A percentile compares a stretch with the other conserved stretches of the same genome.
phyloP scores from a whole-genome alignment of 2,113 vertebrate species.

The Hemiscyllium ocellatum region DNA sequence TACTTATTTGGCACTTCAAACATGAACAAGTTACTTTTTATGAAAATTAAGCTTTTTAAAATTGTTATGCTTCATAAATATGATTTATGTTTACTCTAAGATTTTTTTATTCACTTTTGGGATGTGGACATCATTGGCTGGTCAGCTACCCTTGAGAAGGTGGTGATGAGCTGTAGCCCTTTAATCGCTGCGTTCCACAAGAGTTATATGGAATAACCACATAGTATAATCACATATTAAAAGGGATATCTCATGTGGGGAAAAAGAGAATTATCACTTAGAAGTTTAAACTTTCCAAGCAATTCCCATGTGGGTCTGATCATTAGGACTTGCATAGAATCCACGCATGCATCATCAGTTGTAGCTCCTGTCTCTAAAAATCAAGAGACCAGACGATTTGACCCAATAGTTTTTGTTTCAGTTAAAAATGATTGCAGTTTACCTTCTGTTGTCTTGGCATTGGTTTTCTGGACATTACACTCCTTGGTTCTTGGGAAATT shows the following conservation, averaged over 20 bases:
- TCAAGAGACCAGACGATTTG: too few relatives aligned
- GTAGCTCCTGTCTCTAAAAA: too few relatives aligned
- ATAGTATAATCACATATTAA: not conserved
- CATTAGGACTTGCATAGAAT: too few relatives aligned
- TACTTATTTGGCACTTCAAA: not conserved
- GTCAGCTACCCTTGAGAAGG: too few relatives aligned
- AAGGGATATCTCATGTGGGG: too few relatives aligned
- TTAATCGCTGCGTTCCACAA: too few relatives aligned
- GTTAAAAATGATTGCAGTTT: not conserved
- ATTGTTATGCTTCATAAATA: not conserved
- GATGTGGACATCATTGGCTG: too few relatives aligned
- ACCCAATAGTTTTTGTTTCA: not conserved
- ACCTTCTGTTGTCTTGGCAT: not conserved
- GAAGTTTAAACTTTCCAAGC: not conserved
- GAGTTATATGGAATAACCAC: not conserved
- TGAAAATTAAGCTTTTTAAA: not conserved
- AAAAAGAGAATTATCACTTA: not conserved
- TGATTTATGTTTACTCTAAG: not conserved
- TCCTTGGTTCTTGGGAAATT: constrained; percentile 15
- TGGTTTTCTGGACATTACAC: constrained; percentile 24
- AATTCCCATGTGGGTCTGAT: too few relatives aligned
- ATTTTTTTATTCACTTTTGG: too few relatives aligned
- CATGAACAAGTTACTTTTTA: not conserved
- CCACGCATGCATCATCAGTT: too few relatives aligned
- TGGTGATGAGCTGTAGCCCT: too few relatives aligned